Percentiles rank a stretch among this genome's conserved stretches.
Evolutionary conservation across 2,888 invertebrate species (phyloP).

Genomic region (Pollenia amentaria): DNA sequence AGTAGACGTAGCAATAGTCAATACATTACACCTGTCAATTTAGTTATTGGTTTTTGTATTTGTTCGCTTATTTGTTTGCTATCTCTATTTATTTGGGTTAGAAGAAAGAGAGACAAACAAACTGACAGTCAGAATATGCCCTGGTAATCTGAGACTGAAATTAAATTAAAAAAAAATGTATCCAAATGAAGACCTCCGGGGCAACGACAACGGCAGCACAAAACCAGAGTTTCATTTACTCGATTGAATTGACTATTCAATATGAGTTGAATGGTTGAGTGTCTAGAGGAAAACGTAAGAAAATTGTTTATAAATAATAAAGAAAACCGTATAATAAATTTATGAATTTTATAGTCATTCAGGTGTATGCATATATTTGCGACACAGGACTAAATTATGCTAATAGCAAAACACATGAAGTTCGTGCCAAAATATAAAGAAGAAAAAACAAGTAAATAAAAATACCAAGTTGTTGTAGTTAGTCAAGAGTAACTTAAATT

Average conservation of each 20-base stretch:
- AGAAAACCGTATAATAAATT: slow-evolving; percentile 45
- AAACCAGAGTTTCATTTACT: slow-evolving; percentile 40
- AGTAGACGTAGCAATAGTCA: slow-evolving; percentile 42
- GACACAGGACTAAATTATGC: slow-evolving; percentile 54
- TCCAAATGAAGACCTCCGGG: background rate
- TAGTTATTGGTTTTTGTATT: slow-evolving; percentile 63
- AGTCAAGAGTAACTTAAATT: background rate
- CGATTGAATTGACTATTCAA: slow-evolving; percentile 47
- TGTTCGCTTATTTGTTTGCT: slow-evolving; percentile 47
- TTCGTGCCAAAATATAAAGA: slow-evolving; percentile 38
- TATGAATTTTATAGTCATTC: slow-evolving; percentile 53
- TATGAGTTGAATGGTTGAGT: slow-evolving; percentile 37
- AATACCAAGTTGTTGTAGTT: background rate
- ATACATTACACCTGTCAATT: slow-evolving; percentile 74
- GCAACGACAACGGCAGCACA: background rate
- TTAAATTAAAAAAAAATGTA: slow-evolving; percentile 6
- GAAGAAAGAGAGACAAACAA: slow-evolving; percentile 18
- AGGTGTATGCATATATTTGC: slow-evolving; percentile 29
- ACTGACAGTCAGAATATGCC: slow-evolving; percentile 24
- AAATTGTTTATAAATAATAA: background rate
- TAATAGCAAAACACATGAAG: slow-evolving; percentile 50
- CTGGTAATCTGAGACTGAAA: slow-evolving; percentile 42
- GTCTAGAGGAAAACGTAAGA: slow-evolving; percentile 27
- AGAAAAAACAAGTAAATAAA: slow-evolving; percentile 11
- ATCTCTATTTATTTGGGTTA: slow-evolving; percentile 59